Evolutionary conservation across 2,888 invertebrate genomes (phyloP), one percentile per base, ranked within the genome.

Genomic region (Pteria penguin): DNA sequence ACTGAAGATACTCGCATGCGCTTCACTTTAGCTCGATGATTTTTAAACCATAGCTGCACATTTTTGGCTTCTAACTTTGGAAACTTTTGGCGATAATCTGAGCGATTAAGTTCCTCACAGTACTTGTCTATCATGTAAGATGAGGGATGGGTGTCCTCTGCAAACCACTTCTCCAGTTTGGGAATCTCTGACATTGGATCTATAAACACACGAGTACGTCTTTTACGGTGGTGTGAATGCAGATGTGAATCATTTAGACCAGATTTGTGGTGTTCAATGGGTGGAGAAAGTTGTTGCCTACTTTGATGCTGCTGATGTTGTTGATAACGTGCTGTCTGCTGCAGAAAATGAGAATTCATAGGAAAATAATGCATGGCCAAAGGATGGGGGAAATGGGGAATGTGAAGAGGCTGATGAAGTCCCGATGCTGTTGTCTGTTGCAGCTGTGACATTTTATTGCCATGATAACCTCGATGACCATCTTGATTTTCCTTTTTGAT

Each of bases 1-100:
- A 68, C 68, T 31, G 68, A 68, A 14, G 68, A 68, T 1, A 68
- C 68, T 61, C 88, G 80, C 87, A 98, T 94, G 77, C 99, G 94
- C 93, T 99, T 99, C 93, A 98, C 98, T 93, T 99, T 99, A 86
- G 99, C 99, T 75, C 99, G 94, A 58, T 99, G 95, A 92, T 99
- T 99, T 93, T 98, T 98, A 93, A 98, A 99, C 99, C 99, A 99
- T 92, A 99, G 98, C 93, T 99, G 99, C 84, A 99, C 98, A 92
- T 99, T 99, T 93, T 99, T 99, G 58, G 98, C 97, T 92, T 99
- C 99, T 80, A 99, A 94, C n/a, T 97, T 95, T 0, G 99, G 99
- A 92, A 99, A 99, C 93, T 99, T 98, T 93, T 98, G 98, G 90
- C 99, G 93, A 92, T 99, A 99, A 69, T 97, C 97, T 95, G 98